Evolutionary conservation across 2,888 invertebrate genomes (phyloP).

Genomic region (Athalia circularis): DNA sequence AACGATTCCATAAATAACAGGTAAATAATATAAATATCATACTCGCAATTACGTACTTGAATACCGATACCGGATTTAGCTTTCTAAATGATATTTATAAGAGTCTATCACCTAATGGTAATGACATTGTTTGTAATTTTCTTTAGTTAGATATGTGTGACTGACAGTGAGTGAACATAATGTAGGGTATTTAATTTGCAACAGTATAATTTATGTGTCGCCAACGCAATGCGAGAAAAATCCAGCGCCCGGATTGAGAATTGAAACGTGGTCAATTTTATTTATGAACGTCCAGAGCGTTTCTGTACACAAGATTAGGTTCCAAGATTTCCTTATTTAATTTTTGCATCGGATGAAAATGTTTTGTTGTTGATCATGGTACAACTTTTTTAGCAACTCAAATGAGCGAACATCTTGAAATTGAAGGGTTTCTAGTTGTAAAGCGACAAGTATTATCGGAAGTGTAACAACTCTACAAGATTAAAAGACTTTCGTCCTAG

Average conservation of each 20-base stretch:
- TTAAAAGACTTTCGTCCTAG: neutral
- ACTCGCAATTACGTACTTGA: neutral
- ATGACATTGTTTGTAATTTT: constrained; percentile 3
- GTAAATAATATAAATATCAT: neutral
- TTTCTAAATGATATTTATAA: constrained; percentile 12
- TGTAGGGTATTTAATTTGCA: constrained; percentile 1
- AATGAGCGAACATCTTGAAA: neutral
- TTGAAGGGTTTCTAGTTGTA: neutral
- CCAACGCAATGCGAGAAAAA: too few species aligned
- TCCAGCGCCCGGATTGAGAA: too few species aligned
- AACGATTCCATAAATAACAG: constrained; percentile 5
- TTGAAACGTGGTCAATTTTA: too few species aligned
- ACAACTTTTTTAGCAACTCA: neutral
- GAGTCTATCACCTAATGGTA: constrained; percentile 33
- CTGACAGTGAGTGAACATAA: constrained; percentile 20
- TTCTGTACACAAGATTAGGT: too few species aligned
- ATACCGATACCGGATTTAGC: constrained; percentile 10
- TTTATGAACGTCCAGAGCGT: too few species aligned
- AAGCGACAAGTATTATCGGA: constrained; percentile 25
- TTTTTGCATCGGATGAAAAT: too few species aligned
- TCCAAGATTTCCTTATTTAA: too few species aligned
- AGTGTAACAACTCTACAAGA: constrained; percentile 26
- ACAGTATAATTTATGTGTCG: too few species aligned
- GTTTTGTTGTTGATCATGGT: too few species aligned
- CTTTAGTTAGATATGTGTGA: constrained; percentile 10